Evolutionary conservation across 2,888 invertebrate species (phyloP).

Genomic region (Stegophylla sp.): DNA sequence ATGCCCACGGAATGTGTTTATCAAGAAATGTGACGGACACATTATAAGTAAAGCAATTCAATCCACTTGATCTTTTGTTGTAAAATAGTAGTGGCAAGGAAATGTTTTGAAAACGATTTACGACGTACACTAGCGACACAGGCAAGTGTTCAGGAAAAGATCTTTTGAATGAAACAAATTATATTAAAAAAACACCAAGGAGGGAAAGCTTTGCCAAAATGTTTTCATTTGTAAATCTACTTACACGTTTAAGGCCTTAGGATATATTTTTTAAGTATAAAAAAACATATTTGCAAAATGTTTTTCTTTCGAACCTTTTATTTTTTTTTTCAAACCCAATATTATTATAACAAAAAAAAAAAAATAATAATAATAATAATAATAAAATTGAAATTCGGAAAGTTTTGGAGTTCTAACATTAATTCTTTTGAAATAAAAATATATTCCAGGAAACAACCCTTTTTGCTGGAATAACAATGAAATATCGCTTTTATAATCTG

Average conservation of each 20-base stretch:
- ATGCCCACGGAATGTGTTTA: neutral
- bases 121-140: conserved; percentile 2
- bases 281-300: neutral
- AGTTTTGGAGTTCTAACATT: too few relatives aligned
- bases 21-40: neutral
- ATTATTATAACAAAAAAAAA: too few relatives aligned
- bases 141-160: conserved; percentile 19
- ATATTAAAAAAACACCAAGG: conserved; percentile 8
- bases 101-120: conserved; percentile 48
- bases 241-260: neutral
- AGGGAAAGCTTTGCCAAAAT: conserved; percentile 8
- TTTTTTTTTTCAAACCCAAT: too few relatives aligned
- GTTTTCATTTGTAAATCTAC: conserved; percentile 9
- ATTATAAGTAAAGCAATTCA: neutral
- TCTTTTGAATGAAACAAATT: conserved; percentile 30
- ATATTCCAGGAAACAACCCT: too few relatives aligned
- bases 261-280: conserved; percentile 1
- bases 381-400: too few relatives aligned
- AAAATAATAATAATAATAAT: too few relatives aligned
- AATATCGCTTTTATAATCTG: too few relatives aligned
- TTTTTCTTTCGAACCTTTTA: neutral
- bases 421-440: too few relatives aligned
- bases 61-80: conserved; percentile 9
- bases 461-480: too few relatives aligned
- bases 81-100: neutral